These are phyloP conservation scores for Cydia splendana DNA, from an alignment of 1,140 invertebrate genomes.

Conservation along the genomic window DNA sequence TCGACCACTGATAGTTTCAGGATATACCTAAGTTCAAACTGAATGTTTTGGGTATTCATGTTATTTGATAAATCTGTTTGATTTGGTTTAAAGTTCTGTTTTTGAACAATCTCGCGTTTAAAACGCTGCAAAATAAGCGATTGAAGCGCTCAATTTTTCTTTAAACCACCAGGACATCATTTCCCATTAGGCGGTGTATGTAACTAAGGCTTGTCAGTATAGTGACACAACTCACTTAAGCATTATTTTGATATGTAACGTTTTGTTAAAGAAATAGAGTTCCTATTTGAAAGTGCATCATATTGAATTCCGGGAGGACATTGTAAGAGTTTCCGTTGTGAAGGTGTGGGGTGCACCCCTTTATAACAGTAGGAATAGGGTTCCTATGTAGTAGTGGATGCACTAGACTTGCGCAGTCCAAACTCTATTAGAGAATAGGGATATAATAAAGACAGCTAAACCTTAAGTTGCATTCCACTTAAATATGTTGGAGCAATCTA, in stretches of 20 bases:
- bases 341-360: background rate
- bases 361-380: slow-evolving; percentile 8
- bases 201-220: background rate
- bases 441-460: background rate
- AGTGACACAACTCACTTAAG: background rate
- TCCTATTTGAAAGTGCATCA: background rate
- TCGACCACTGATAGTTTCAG: no score
- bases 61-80: no score
- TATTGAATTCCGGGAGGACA: background rate
- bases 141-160: background rate
- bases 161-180: background rate
- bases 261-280: background rate
- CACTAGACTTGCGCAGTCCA: slow-evolving; percentile 17
- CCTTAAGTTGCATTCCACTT: background rate
- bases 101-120: background rate
- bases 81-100: background rate
- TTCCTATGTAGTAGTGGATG: slow-evolving; percentile 12
- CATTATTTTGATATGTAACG: background rate
- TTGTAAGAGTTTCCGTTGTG: background rate
- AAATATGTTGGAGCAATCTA: no score
- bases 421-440: background rate
- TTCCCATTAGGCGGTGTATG: background rate
- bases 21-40: no score
- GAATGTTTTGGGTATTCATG: no score
- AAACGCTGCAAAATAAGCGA: background rate